phyloP scores from a whole-genome alignment of 2,888 invertebrate species.

The Tiphia femorata region DNA sequence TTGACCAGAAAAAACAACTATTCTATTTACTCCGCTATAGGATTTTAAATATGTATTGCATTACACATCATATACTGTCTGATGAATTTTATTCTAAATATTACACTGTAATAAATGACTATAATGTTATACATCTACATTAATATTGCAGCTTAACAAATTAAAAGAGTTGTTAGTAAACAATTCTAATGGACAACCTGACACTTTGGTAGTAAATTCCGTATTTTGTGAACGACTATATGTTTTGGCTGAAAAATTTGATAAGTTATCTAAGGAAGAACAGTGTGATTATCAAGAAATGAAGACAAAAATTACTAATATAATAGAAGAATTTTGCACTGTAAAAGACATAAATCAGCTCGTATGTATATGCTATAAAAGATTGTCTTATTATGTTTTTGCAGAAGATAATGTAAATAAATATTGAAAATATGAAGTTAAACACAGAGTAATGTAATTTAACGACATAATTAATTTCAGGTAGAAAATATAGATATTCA shows the following conservation, averaged over 20 bases:
- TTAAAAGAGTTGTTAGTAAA: slow-evolving; percentile 37
- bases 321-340: slow-evolving; percentile 55
- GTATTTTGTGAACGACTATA: slow-evolving; percentile 50
- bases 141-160: slow-evolving; percentile 47
- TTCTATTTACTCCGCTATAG: no score
- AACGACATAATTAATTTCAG: slow-evolving; percentile 13
- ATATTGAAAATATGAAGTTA: background rate
- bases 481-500: slow-evolving; percentile 15
- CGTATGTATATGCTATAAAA: slow-evolving; percentile 34
- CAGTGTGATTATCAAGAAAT: slow-evolving; percentile 51
- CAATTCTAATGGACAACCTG: slow-evolving; percentile 21
- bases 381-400: background rate
- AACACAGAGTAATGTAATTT: background rate
- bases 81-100: background rate
- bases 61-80: background rate
- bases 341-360: slow-evolving; percentile 42
- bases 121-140: background rate
- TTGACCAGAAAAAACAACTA: background rate
- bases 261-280: slow-evolving; percentile 48
- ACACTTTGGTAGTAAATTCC: slow-evolving; percentile 41
- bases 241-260: slow-evolving; percentile 53
- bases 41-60: no score
- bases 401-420: background rate
- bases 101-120: background rate
- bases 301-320: slow-evolving; percentile 47